Percentiles rank a stretch among this genome's conserved stretches.
Evolutionary conservation across 2,797 vertebrate species (phyloP).

Genomic region (Staurois parvus): DNA sequence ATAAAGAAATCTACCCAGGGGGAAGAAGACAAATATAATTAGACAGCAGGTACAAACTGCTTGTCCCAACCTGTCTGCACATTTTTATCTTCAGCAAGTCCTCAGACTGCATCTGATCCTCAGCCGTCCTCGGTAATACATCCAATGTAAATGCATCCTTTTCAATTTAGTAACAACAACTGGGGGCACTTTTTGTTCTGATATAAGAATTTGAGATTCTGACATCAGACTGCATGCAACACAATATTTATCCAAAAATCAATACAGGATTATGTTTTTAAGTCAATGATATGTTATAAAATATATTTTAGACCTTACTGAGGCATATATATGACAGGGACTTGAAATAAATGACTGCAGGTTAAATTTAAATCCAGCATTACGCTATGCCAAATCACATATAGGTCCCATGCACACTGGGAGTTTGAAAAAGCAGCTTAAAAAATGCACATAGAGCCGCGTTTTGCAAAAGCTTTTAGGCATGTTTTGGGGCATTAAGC

Average conservation of each 20-base stretch:
- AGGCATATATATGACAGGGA: too few relatives aligned
- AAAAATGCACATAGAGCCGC: too few relatives aligned
- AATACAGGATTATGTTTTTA: background rate
- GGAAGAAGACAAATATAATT: conserved; percentile 18
- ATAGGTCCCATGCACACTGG: too few relatives aligned
- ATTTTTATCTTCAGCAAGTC: background rate
- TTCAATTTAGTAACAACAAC: background rate
- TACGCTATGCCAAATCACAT: background rate
- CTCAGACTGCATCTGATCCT: background rate
- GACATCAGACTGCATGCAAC: background rate
- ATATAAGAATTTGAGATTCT: background rate
- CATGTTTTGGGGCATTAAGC: too few relatives aligned
- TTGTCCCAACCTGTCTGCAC: background rate
- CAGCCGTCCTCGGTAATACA: background rate
- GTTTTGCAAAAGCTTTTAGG: too few relatives aligned
- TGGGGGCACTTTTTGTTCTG: background rate
- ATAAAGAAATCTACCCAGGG: background rate
- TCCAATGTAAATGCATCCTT: background rate
- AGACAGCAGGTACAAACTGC: conserved; percentile 6
- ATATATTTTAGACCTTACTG: too few relatives aligned
- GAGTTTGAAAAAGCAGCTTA: too few relatives aligned
- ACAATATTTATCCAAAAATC: background rate
- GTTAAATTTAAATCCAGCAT: background rate
- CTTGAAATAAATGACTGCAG: too few relatives aligned
- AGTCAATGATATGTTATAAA: background rate